Conservation (phyloP, 2,888 invertebrate genomes). For the Cenopis cana region DNA sequence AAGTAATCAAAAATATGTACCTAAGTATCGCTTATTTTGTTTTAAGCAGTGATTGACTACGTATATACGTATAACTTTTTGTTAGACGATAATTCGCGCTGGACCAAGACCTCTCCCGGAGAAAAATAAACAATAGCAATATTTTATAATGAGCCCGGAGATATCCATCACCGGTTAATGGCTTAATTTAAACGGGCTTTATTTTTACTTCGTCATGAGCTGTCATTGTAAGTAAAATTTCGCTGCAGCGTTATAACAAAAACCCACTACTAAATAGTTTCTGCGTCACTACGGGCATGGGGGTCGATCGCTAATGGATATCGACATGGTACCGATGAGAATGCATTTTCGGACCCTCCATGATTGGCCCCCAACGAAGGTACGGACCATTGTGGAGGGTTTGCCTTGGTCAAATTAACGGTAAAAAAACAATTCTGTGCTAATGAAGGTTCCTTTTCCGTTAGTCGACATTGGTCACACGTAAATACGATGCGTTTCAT, state of each 20-base stretch:
- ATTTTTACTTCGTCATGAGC: background rate
- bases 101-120: too few relatives aligned
- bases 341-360: conserved; percentile 58
- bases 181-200: background rate
- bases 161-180: too few relatives aligned
- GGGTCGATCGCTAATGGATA: conserved; percentile 61
- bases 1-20: too few relatives aligned
- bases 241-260: conserved; percentile 45
- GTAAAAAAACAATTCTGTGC: conserved; percentile 18
- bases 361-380: conserved; percentile 51
- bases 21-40: too few relatives aligned
- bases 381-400: conserved; percentile 14
- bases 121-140: too few relatives aligned
- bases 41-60: too few relatives aligned
- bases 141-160: too few relatives aligned
- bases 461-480: conserved; percentile 31
- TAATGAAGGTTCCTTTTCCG: conserved; percentile 19
- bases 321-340: conserved; percentile 66
- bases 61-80: too few relatives aligned
- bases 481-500: background rate
- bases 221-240: background rate
- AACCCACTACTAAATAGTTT: conserved; percentile 57
- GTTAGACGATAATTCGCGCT: too few relatives aligned
- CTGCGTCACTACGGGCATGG: conserved; percentile 52
- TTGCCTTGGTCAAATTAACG: conserved; percentile 24